Evolutionary conservation across 2,113 vertebrate species (phyloP), one percentile per base, ranked within the genome.

Genomic region (Apeltes quadracus): DNA sequence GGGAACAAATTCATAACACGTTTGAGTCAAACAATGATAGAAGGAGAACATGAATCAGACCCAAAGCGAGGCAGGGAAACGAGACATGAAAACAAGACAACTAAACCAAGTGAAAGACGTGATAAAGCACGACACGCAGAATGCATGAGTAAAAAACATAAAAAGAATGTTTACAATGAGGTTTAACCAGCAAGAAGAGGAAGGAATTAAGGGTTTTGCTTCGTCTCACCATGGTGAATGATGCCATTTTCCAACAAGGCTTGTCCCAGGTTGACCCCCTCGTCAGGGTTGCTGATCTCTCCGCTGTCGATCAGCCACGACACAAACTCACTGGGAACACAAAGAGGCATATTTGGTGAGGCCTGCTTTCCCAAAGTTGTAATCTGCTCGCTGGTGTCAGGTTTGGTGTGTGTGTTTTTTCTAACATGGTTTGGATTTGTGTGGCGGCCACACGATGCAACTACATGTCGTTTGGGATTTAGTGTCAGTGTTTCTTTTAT

Each of bases 161-260:
- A 43, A 29, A 15, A 22, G 23, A 39, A 29, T 2, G 29, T 27
- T 27, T 54, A 13, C 5, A 3, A 51, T 23, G 7, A 39, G 20
- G 7, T 54, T 38, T 15, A 41, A 41, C 14, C 27, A 53, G 12
- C 16, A 41, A 9, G n/a, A n/a, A 61, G 15, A 34, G 25, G 41
- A 12, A 78, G 32, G 61, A 22, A 51, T 32, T 29, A 61, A 41
- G 5, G 13, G 48, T 43, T 61, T 53, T 14, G 18, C 20, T 73
- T 64, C 16, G 38, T 74, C 95, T 96, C 91, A 98, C 98, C 97
- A 2, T 99, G 98, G 89, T 99, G 98, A 89, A 99, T 99, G 65
- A 99, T 98, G 54, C 98, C 98, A 2, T 99, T 99, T 90, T 99
- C 98, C 90, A 99, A 51, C 27, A 99, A 88, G 3, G 98, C 97